Evolutionary conservation across 2,113 vertebrate genomes (phyloP).

Genomic region (Pedionomus torquatus): DNA sequence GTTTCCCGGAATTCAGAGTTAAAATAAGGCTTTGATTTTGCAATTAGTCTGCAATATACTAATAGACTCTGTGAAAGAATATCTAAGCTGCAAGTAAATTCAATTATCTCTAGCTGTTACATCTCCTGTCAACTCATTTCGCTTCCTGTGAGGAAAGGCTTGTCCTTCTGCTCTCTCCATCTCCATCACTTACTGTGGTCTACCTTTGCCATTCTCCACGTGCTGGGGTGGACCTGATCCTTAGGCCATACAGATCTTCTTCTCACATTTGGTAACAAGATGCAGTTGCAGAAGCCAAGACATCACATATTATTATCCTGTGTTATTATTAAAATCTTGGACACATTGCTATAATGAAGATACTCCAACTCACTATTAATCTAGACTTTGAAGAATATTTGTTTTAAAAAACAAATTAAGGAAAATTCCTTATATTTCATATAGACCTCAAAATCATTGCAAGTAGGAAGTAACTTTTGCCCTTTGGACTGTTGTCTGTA

Average conservation of each 20-base stretch:
- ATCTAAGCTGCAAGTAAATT: not conserved
- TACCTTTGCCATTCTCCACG: not conserved
- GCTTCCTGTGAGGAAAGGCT: not conserved
- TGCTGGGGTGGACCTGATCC: not conserved
- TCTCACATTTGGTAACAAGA: not conserved
- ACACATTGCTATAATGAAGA: not conserved
- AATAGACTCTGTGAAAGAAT: not conserved
- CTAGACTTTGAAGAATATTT: not conserved
- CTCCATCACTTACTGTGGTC: not conserved
- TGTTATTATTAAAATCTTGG: not conserved
- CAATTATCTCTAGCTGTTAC: not conserved
- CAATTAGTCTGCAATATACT: not conserved
- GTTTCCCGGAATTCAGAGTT: not conserved
- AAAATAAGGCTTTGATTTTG: slow-evolving; percentile 2
- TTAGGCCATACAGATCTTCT: not conserved
- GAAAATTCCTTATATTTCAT: not conserved
- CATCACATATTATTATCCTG: not conserved
- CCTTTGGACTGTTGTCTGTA: not conserved
- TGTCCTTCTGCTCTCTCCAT: not conserved
- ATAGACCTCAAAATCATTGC: not conserved
- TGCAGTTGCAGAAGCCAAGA: not conserved
- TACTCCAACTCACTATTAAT: not conserved
- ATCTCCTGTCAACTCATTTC: not conserved
- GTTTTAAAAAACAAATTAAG: not conserved
- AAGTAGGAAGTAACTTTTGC: not conserved